Evolutionary conservation across 2,797 vertebrate species (phyloP).

Genomic region (Alca torda): DNA sequence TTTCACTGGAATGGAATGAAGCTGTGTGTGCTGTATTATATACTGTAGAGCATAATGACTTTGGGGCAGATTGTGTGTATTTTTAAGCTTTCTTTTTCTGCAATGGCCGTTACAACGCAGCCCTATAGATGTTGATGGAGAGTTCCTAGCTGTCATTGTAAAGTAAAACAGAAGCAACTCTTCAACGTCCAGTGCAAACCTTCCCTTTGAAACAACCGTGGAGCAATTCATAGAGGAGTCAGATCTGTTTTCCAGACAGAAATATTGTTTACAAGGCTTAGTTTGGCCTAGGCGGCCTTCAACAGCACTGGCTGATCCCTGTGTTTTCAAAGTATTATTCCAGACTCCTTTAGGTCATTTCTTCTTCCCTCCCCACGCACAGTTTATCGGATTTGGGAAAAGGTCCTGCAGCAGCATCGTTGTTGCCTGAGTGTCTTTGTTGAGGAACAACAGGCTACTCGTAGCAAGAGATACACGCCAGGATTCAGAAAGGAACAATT

Average conservation of each 20-base stretch:
- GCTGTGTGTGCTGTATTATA: not conserved
- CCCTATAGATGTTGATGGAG: not conserved
- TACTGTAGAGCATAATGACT: not conserved
- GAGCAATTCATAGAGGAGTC: not conserved
- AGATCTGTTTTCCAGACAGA: not conserved
- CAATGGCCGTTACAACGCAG: fast-evolving
- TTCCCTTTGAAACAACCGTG: not conserved
- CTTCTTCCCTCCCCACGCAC: fast-evolving
- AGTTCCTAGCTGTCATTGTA: not conserved
- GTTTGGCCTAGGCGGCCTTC: not conserved
- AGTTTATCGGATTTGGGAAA: not conserved
- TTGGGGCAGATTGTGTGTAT: not conserved
- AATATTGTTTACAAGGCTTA: not conserved
- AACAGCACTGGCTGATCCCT: not conserved
- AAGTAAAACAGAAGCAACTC: not conserved
- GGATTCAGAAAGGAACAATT: conserved; percentile 32
- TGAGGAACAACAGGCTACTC: not conserved
- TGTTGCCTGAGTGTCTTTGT: not conserved
- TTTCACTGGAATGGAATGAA: not conserved
- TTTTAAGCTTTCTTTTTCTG: not conserved
- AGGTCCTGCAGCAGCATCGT: not conserved
- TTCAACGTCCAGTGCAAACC: not conserved
- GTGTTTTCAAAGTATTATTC: not conserved
- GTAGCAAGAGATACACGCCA: not conserved
- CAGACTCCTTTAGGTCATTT: not conserved